Percentiles rank a stretch among this genome's conserved stretches.
These are phyloP conservation scores for Eueides isabella DNA, from an alignment of 1,140 invertebrate species.

Conservation along the genomic window DNA sequence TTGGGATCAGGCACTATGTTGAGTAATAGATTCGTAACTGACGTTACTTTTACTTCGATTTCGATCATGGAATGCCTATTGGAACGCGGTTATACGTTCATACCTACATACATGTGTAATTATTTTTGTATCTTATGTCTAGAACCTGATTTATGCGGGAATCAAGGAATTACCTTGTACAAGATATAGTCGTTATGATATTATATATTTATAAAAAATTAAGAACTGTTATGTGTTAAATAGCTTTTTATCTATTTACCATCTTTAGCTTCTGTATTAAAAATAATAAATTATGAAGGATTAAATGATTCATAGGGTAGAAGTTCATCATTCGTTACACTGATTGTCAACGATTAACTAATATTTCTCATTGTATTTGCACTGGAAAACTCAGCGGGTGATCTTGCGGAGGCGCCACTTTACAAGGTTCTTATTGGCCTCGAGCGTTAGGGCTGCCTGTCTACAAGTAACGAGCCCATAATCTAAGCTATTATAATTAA, in stretches of 20 bases:
- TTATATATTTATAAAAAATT: neutral
- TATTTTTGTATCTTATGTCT: neutral
- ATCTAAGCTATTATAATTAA: constrained; percentile 65
- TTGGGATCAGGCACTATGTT: constrained; percentile 47
- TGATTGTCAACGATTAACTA: constrained; percentile 36
- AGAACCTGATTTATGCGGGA: neutral
- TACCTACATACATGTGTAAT: neutral
- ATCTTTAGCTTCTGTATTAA: neutral
- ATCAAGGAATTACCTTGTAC: constrained; percentile 8
- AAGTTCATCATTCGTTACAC: neutral
- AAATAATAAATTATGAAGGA: neutral
- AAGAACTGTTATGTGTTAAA: neutral
- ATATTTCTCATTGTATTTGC: constrained; percentile 55
- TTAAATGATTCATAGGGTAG: constrained; percentile 19
- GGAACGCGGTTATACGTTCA: constrained; percentile 24
- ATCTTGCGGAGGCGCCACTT: constrained; percentile 67
- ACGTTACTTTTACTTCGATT: constrained; percentile 53
- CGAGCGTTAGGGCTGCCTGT: constrained; percentile 71
- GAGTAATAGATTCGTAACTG: constrained; percentile 49
- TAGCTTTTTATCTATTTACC: neutral
- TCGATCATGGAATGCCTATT: constrained; percentile 50
- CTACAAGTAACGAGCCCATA: constrained; percentile 62
- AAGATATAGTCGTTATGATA: neutral
- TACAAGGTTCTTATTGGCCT: constrained; percentile 71
- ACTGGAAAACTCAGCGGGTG: constrained; percentile 66